Evolutionary conservation across 2,797 vertebrate species (phyloP).

Genomic region (Malacoctenus gilli): DNA sequence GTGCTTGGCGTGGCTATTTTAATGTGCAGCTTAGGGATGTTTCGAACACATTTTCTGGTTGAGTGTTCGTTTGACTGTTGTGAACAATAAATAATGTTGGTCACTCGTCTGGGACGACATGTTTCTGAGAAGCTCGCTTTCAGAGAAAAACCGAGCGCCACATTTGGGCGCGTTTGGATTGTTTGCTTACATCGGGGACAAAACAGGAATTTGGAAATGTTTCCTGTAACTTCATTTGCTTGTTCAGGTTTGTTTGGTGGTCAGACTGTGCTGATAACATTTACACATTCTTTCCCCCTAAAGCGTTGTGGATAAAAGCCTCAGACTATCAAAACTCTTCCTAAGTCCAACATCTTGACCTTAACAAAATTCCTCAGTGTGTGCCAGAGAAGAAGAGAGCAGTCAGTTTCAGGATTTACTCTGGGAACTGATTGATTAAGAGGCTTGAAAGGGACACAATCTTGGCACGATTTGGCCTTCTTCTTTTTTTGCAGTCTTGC

Average conservation of each 20-base stretch:
- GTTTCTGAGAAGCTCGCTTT: constrained; percentile 69
- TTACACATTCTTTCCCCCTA: neutral
- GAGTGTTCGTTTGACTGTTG: too few species aligned
- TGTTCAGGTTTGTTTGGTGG: constrained; percentile 64
- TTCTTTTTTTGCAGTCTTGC: neutral
- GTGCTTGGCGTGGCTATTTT: too few species aligned
- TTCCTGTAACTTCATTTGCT: constrained; percentile 62
- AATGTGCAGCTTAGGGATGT: too few species aligned
- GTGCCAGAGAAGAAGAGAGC: neutral
- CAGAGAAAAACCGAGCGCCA: constrained; percentile 55
- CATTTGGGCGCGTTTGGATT: constrained; percentile 64
- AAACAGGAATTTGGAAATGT: constrained; percentile 63
- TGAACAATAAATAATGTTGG: constrained; percentile 46
- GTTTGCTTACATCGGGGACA: constrained; percentile 65
- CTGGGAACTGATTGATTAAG: constrained; percentile 10
- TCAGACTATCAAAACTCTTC: constrained; percentile 14
- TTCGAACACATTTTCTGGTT: too few species aligned
- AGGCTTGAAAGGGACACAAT: neutral
- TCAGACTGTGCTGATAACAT: constrained; percentile 54
- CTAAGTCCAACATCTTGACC: constrained; percentile 17
- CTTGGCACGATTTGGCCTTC: neutral
- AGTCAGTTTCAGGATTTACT: neutral
- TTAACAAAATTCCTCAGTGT: constrained; percentile 1
- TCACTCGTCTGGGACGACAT: constrained; percentile 34
- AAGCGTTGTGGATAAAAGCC: constrained; percentile 18